phyloP scores from a whole-genome alignment of 2,113 vertebrate species.

The Dipodomys stephensi region DNA sequence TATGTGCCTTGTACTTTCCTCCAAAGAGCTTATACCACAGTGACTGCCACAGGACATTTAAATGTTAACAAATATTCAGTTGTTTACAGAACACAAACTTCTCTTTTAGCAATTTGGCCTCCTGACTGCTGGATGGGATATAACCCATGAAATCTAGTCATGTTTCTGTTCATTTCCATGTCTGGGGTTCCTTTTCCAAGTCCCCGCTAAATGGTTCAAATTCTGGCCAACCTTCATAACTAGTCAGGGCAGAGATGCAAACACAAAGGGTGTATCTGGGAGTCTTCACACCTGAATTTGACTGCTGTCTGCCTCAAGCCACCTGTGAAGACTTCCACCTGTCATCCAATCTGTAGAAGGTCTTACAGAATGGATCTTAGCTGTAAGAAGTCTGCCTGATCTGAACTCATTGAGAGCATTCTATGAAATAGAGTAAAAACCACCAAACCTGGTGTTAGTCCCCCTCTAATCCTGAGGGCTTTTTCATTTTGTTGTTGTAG shows the following conservation, averaged over 20 bases:
- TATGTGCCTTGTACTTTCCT: too few relatives aligned
- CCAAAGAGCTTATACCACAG: neutral
- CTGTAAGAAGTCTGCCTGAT: neutral
- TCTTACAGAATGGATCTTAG: neutral
- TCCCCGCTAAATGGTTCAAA: neutral
- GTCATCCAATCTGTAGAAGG: neutral
- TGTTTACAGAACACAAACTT: conserved; percentile 30
- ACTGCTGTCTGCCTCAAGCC: neutral
- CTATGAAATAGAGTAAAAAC: conserved; percentile 44
- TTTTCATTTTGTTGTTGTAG: too few relatives aligned
- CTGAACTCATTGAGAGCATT: conserved; percentile 39
- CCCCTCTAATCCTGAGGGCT: neutral
- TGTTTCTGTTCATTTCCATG: neutral
- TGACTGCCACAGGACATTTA: neutral
- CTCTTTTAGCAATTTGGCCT: neutral
- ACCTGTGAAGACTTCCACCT: neutral
- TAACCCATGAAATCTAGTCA: conserved; percentile 22
- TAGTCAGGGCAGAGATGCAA: neutral
- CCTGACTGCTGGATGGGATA: neutral
- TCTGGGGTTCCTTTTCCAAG: neutral
- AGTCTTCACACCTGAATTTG: neutral
- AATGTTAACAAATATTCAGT: neutral
- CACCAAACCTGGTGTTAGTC: neutral
- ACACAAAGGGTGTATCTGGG: conserved; percentile 5
- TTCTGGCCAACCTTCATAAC: too few relatives aligned